Conservation (phyloP, 1,140 invertebrate genomes). For the Drosophila erecta region DNA sequence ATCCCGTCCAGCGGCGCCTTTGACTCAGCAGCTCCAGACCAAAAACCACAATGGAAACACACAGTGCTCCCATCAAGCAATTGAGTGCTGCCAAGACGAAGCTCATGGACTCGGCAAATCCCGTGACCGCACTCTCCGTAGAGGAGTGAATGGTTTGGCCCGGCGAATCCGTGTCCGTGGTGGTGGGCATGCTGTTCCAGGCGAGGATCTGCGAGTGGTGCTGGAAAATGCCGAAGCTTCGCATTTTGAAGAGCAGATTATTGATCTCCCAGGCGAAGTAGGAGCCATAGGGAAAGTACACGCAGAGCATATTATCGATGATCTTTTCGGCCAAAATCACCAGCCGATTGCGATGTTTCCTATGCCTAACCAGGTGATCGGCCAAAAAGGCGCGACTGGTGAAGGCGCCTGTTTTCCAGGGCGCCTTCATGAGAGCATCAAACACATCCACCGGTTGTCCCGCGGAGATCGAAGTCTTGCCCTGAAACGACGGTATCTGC, state of each 20-base stretch:
- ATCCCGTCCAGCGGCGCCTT: conserved; percentile 5
- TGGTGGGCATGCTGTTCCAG: conserved; percentile 12
- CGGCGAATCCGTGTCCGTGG: conserved; percentile 6
- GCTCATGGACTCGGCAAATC: conserved; percentile 43
- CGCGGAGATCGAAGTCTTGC: conserved; percentile 9
- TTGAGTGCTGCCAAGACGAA: conserved; percentile 50
- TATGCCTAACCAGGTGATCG: conserved; percentile 28
- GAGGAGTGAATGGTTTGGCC: neutral
- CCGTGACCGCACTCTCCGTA: neutral
- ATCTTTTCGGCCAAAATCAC: conserved; percentile 45
- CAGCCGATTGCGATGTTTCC: neutral
- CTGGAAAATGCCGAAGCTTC: conserved; percentile 53
- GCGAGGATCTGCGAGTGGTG: conserved; percentile 16
- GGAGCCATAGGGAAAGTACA: conserved; percentile 54
- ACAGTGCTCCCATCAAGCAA: conserved; percentile 30
- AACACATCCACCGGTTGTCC: conserved; percentile 61
- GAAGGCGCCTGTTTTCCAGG: conserved; percentile 14
- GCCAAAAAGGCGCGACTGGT: conserved; percentile 45
- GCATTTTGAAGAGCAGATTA: conserved; percentile 40
- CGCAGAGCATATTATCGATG: conserved; percentile 59
- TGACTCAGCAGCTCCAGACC: conserved; percentile 33
- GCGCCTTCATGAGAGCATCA: conserved; percentile 32
- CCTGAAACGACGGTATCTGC: conserved; percentile 11
- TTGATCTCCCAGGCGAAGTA: conserved; percentile 45
- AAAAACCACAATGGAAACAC: conserved; percentile 28